Evolutionary conservation across 2,797 vertebrate genomes (phyloP).

Genomic region (Pagetopsis macropterus): DNA sequence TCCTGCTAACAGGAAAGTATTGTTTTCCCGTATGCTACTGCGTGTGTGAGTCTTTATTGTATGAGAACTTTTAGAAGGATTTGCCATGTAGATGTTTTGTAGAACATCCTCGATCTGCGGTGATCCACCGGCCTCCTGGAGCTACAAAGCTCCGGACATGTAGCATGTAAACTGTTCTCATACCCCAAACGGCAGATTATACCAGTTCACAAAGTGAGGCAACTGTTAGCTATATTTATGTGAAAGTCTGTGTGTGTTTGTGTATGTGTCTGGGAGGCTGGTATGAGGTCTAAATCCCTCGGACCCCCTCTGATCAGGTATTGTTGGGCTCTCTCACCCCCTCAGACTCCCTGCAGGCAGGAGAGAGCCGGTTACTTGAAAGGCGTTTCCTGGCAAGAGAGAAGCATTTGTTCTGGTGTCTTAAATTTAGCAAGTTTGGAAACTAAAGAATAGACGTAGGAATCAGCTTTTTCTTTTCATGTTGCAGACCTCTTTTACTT

Average conservation of each 20-base stretch:
- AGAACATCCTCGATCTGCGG: conserved; percentile 6
- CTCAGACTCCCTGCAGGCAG: conserved; percentile 67
- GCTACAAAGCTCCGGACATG: conserved; percentile 22
- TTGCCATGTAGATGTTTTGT: conserved; percentile 17
- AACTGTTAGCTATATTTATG: conserved; percentile 24
- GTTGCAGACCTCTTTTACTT: conserved; percentile 3
- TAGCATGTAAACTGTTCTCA: conserved; percentile 18
- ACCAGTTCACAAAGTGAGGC: conserved; percentile 42
- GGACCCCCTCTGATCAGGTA: conserved; percentile 56
- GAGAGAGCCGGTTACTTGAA: conserved; percentile 48
- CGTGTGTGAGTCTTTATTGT: conserved; percentile 10
- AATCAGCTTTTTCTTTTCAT: conserved; percentile 25
- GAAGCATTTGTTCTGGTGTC: conserved; percentile 47
- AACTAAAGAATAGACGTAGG: conserved; percentile 14
- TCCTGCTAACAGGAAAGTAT: conserved; percentile 51
- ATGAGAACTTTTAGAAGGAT: conserved; percentile 6
- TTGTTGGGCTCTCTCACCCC: conserved; percentile 71
- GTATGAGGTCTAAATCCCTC: conserved; percentile 68
- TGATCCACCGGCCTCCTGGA: conserved; percentile 36
- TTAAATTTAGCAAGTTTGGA: conserved; percentile 43
- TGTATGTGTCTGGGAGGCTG: conserved; percentile 27
- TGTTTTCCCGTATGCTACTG: conserved; percentile 28
- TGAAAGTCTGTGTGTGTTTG: not conserved
- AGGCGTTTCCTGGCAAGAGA: conserved; percentile 58
- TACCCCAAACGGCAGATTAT: conserved; percentile 53